phyloP scores from a whole-genome alignment of 2,113 vertebrate genomes.

The Cyanoderma ruficeps region DNA sequence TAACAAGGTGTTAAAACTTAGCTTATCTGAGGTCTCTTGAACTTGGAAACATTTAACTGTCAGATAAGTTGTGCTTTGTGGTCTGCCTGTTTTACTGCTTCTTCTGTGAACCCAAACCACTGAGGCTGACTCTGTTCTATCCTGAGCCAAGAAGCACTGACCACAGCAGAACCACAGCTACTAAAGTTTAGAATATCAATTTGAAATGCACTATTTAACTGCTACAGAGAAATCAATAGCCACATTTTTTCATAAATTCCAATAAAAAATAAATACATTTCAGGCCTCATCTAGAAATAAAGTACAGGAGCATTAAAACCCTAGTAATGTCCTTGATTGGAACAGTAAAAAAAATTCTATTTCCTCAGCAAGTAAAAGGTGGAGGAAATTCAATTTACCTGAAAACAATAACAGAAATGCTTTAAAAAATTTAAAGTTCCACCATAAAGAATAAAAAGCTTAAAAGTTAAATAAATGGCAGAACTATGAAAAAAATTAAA shows the following conservation, averaged over 20 bases:
- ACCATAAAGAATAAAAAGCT: background rate
- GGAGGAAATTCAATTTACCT: background rate
- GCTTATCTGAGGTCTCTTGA: background rate
- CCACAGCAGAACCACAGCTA: constrained; percentile 1
- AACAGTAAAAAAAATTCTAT: background rate
- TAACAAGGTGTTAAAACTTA: background rate
- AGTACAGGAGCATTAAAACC: background rate
- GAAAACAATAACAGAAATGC: background rate
- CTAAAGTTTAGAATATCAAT: background rate
- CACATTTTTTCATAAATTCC: background rate
- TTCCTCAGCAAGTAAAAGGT: background rate
- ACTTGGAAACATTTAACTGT: background rate
- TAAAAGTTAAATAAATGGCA: background rate
- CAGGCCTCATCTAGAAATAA: background rate
- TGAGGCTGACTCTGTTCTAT: background rate
- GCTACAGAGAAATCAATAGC: background rate
- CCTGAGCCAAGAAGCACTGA: background rate
- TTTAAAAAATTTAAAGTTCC: background rate
- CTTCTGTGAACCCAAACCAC: background rate
- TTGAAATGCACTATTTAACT: background rate
- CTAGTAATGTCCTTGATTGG: background rate
- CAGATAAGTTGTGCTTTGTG: background rate
- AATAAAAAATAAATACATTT: background rate
- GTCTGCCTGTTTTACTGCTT: background rate
- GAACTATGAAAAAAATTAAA: background rate